A percentile compares a stretch with the other conserved stretches of the same genome.
Evolutionary conservation across 2,797 vertebrate species (phyloP).

Genomic region (Vireo griseus): DNA sequence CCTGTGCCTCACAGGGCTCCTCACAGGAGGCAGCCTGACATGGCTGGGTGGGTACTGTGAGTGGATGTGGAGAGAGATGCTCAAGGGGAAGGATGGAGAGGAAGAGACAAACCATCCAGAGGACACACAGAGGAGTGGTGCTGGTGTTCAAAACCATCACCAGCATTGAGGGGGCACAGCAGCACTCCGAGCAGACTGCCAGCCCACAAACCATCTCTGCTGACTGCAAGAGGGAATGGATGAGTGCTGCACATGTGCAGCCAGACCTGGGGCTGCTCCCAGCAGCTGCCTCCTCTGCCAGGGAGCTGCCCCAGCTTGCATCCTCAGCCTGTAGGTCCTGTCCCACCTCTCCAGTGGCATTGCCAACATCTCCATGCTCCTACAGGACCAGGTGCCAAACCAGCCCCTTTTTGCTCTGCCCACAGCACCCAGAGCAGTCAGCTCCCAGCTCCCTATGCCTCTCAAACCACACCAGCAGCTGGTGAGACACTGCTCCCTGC

Average conservation of each 20-base stretch:
- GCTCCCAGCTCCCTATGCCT: background rate
- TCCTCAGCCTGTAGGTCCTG: background rate
- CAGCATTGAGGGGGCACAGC: background rate
- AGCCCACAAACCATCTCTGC: background rate
- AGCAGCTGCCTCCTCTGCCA: background rate
- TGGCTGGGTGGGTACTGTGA: rapidly evolving
- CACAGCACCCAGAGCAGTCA: background rate
- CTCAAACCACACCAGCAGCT: background rate
- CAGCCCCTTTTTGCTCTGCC: background rate
- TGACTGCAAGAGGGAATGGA: rapidly evolving
- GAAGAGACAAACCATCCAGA: background rate
- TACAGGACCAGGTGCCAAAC: background rate
- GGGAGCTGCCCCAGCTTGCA: rapidly evolving
- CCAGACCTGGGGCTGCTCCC: background rate
- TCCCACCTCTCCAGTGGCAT: background rate
- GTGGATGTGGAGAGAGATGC: background rate
- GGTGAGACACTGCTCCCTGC: rapidly evolving
- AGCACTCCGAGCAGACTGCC: background rate
- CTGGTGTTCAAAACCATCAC: background rate
- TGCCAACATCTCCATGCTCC: background rate
- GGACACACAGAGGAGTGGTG: background rate
- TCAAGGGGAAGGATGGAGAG: background rate
- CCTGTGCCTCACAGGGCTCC: rapidly evolving
- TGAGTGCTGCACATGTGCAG: background rate
- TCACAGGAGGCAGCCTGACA: background rate